These are phyloP conservation scores for Picathartes gymnocephalus DNA, from an alignment of 2,113 vertebrate genomes.

Conservation along the genomic window DNA sequence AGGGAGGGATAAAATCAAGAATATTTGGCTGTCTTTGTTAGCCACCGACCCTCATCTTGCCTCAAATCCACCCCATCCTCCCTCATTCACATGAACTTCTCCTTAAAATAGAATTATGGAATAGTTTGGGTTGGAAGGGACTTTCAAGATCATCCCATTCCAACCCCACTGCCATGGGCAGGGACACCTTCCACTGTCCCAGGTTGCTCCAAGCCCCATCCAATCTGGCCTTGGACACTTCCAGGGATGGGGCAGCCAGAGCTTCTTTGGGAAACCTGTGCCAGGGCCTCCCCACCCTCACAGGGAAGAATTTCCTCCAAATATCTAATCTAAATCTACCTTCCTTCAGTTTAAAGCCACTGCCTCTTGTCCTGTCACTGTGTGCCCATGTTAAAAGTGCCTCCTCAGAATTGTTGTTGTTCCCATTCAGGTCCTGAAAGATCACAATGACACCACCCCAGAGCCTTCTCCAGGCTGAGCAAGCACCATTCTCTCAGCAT, in stretches of 20 bases:
- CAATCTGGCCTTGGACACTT: background rate
- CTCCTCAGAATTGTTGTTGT: background rate
- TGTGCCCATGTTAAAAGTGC: background rate
- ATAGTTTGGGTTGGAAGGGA: background rate
- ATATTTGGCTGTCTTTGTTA: background rate
- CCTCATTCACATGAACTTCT: background rate
- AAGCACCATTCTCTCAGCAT: background rate
- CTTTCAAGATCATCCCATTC: background rate
- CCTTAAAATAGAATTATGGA: background rate
- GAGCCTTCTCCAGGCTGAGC: background rate
- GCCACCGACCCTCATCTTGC: accelerated
- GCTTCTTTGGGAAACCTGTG: background rate
- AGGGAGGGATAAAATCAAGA: background rate
- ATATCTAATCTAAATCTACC: background rate
- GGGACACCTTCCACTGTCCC: background rate
- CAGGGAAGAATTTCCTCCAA: background rate
- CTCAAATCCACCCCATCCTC: background rate
- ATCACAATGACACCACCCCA: background rate
- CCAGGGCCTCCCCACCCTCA: background rate
- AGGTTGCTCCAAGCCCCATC: accelerated
- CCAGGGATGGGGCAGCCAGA: background rate
- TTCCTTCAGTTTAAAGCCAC: background rate
- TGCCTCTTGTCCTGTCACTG: background rate
- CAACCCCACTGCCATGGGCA: accelerated
- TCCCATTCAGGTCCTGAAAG: background rate